Evolutionary conservation across 2,888 invertebrate species (phyloP).

Genomic region (Scaptomyza cyrtandrae): DNA sequence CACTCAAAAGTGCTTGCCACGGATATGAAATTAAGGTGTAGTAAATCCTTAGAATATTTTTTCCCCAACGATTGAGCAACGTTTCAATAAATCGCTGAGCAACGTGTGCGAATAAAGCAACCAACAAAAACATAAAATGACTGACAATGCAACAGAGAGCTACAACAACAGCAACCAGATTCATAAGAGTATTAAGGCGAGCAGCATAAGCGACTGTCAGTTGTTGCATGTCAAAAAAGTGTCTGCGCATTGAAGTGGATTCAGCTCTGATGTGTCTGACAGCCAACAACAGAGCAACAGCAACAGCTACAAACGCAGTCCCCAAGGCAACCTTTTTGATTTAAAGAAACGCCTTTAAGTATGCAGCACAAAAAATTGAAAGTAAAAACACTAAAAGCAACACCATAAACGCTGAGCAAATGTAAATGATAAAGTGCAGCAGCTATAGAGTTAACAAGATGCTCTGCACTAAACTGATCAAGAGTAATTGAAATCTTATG

Average conservation of each 20-base stretch:
- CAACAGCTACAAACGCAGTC: constrained; percentile 15
- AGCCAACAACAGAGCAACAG: constrained; percentile 15
- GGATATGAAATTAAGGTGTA: constrained; percentile 57
- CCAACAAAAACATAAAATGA: constrained; percentile 23
- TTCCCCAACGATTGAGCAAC: constrained; percentile 9
- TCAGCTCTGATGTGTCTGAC: constrained; percentile 50
- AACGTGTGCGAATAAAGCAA: neutral
- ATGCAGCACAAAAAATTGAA: constrained; percentile 37
- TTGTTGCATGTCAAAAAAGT: constrained; percentile 62
- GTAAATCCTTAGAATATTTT: constrained; percentile 42
- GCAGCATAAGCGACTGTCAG: constrained; percentile 62
- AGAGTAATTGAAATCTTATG: neutral
- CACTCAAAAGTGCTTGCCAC: constrained; percentile 10
- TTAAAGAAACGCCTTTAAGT: constrained; percentile 40
- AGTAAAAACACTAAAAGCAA: constrained; percentile 9
- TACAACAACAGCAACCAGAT: constrained; percentile 5
- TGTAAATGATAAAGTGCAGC: neutral
- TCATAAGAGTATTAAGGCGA: neutral
- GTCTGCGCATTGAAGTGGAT: constrained; percentile 61
- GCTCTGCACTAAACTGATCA: constrained; percentile 6
- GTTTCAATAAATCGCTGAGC: constrained; percentile 13
- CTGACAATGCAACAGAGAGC: constrained; percentile 51
- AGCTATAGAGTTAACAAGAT: neutral
- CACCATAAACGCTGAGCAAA: constrained; percentile 2
- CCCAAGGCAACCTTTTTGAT: constrained; percentile 31